These are phyloP conservation scores for Teleogryllus oceanicus DNA, from an alignment of 2,888 invertebrate genomes.

Conservation along the genomic window DNA sequence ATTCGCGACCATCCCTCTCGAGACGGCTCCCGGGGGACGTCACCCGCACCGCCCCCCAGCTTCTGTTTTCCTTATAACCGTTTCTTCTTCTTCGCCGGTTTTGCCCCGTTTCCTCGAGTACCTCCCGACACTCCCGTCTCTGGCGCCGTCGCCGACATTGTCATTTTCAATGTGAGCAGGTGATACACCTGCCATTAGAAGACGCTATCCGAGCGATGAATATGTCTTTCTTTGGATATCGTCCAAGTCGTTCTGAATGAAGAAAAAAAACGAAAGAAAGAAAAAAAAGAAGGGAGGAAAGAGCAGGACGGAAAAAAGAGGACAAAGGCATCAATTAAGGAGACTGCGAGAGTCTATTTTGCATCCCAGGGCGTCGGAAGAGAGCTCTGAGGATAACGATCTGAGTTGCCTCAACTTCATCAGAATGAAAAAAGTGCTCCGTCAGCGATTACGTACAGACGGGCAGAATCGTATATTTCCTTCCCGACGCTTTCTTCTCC, in stretches of 20 bases:
- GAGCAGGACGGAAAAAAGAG: not conserved
- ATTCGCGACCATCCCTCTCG: not conserved
- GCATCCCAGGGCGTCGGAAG: not conserved
- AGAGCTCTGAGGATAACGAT: not conserved
- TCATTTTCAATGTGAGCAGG: too few relatives aligned
- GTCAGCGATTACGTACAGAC: not conserved
- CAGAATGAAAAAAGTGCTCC: not conserved
- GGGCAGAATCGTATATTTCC: not conserved
- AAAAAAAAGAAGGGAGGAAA: not conserved
- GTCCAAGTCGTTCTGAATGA: not conserved
- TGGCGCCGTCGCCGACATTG: too few relatives aligned
- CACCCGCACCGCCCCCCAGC: not conserved
- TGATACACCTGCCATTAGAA: too few relatives aligned
- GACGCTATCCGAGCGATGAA: not conserved
- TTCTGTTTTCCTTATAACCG: not conserved
- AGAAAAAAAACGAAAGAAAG: not conserved
- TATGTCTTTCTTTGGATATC: not conserved
- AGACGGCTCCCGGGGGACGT: not conserved
- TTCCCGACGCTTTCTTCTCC: not conserved
- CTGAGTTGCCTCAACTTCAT: not conserved
- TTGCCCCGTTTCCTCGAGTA: too few relatives aligned
- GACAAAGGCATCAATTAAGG: not conserved
- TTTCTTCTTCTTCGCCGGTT: not conserved
- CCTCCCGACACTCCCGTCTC: too few relatives aligned
- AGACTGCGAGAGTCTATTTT: not conserved